A percentile compares a stretch with the other conserved stretches of the same genome.
phyloP scores from a whole-genome alignment of 2,797 vertebrate genomes.

The Nyctalus aviator region DNA sequence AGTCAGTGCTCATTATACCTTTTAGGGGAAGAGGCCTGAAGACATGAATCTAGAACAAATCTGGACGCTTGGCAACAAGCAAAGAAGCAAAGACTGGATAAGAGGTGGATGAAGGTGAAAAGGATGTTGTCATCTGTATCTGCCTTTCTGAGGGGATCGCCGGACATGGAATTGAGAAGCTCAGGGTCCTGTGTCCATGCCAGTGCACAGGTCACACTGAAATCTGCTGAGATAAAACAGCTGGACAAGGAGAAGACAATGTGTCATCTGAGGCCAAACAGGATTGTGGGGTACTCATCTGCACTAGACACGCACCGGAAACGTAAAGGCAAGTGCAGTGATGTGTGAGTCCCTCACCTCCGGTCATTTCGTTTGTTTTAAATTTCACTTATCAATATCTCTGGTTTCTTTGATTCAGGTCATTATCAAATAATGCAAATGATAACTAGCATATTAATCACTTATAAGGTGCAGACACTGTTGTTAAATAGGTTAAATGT shows the following conservation, averaged over 20 bases:
- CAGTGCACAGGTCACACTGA: not conserved
- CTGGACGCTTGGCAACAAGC: not conserved
- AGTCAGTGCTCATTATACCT: not conserved
- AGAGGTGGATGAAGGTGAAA: not conserved
- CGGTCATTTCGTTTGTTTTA: not conserved
- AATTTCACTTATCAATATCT: not conserved
- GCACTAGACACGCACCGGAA: not conserved
- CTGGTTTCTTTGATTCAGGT: not conserved
- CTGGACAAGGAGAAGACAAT: not conserved
- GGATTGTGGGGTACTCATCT: not conserved
- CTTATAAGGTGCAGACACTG: not conserved
- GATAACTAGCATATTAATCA: not conserved
- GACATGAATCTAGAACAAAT: conserved; percentile 9
- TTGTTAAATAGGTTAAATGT: not conserved
- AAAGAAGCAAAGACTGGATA: conserved; percentile 19
- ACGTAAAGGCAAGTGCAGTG: not conserved
- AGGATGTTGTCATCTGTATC: not conserved
- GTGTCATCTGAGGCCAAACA: not conserved
- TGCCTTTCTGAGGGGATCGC: not conserved
- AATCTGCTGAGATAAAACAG: not conserved
- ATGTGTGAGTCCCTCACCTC: not conserved
- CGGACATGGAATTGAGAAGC: not conserved
- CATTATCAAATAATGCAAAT: conserved; percentile 8
- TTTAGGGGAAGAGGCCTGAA: not conserved
- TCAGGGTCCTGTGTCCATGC: not conserved